Evolutionary conservation across 2,797 vertebrate species (phyloP), one percentile per base, ranked within the genome.

Genomic region (Spheniscus humboldti): DNA sequence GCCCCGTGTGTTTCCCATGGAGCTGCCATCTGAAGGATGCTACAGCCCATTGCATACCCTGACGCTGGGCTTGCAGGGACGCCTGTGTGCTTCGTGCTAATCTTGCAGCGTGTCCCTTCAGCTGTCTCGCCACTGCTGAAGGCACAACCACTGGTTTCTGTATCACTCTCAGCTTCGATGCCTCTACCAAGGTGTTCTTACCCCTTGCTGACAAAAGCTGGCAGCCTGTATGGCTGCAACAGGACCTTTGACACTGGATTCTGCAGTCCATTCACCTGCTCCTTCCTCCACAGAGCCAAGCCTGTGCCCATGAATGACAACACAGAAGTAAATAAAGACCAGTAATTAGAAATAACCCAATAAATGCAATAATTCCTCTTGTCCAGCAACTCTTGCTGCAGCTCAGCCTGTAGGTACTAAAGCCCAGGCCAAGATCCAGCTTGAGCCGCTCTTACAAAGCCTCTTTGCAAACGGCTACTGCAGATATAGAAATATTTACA

Each of bases 171-270:
- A 5, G 68, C 45, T 56, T 37, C 1, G 2, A 3, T 7, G 53
- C 30, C 66, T 41, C 83, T 43, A 7, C 13, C 23, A 8, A 50
- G 72, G 7, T 17, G 33, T 68, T 55, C 96, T 96, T 96, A 97
- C 97, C 96, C 95, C 18, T 95, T 97, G 77, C 91, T 89, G 91
- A 94, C 11, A 3, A 92, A 60, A 62, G 93, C 96, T 18, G 93
- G 92, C 18, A 95, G 87, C 75, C 92, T 89, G 91, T 96, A 95
- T 0, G 94, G 92, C 86, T 96, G 96, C 72, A 96, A 19, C 37
- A 97, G 90, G 33, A 96, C n/a, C 86, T 71, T 94, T 0, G 89
- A 74, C 66, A 97, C 78, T 0, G 95, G 96, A 43, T 96, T 90
- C 92, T 96, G 94, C 69, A 97, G 74, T 35, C 92, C 92, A 3